A percentile compares a stretch with the other conserved stretches of the same genome.
phyloP scores from a whole-genome alignment of 2,113 vertebrate species.

The Siniperca knerii region DNA sequence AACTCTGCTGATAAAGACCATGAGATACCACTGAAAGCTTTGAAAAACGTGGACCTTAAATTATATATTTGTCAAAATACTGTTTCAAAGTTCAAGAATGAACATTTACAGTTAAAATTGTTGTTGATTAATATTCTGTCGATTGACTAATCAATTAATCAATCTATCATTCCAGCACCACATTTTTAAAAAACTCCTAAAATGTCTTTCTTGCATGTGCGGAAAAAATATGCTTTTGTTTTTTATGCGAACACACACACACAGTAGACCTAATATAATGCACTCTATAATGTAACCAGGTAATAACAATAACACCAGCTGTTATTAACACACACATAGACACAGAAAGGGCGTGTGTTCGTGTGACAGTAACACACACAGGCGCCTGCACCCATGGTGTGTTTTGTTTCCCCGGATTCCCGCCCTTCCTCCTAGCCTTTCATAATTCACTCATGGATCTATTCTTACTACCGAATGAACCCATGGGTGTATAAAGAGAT shows the following conservation, averaged over 20 bases:
- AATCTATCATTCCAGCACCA: neutral
- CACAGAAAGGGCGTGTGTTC: neutral
- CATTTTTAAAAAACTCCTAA: neutral
- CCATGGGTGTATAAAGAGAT: neutral
- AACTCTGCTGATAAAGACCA: neutral
- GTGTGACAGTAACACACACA: neutral
- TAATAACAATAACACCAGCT: slow-evolving; percentile 19
- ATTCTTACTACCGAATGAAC: slow-evolving; percentile 34
- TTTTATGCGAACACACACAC: neutral
- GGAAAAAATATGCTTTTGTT: neutral
- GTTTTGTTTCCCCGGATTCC: slow-evolving; percentile 27
- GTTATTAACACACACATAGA: slow-evolving; percentile 10
- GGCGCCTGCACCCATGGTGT: slow-evolving; percentile 1
- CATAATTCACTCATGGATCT: slow-evolving; percentile 19
- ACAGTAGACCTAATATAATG: neutral
- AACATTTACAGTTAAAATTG: neutral
- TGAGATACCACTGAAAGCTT: neutral
- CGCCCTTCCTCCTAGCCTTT: slow-evolving; percentile 23
- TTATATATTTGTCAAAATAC: neutral
- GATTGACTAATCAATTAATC: neutral
- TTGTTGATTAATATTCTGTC: neutral
- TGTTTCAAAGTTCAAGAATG: neutral
- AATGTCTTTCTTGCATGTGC: neutral
- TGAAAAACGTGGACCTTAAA: neutral
- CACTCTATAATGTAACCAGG: slow-evolving; percentile 12